These are phyloP conservation scores for Tachina grossa DNA, from an alignment of 2,888 invertebrate genomes.

Conservation along the genomic window DNA sequence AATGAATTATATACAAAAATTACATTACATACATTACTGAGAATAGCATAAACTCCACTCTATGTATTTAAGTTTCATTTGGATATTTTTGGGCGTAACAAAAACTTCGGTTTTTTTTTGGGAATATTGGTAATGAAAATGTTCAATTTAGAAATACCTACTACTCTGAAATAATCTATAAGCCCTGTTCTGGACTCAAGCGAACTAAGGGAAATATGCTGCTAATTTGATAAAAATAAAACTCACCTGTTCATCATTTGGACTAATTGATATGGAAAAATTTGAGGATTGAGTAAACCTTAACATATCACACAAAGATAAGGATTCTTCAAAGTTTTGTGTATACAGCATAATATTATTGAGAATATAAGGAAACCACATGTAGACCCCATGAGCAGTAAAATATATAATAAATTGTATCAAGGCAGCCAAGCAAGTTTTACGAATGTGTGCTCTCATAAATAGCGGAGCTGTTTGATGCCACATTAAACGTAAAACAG, in stretches of 20 bases:
- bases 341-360: slow-evolving; percentile 77
- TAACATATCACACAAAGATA: slow-evolving; percentile 77
- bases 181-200: too few species aligned
- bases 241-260: slow-evolving; percentile 52
- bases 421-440: slow-evolving; percentile 76
- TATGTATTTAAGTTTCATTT: too few species aligned
- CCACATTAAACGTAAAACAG: slow-evolving; percentile 76
- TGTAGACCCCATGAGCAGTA: slow-evolving; percentile 78
- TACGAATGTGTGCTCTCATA: slow-evolving; percentile 75
- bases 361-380: slow-evolving; percentile 81
- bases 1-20: too few species aligned
- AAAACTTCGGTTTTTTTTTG: too few species aligned
- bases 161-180: too few species aligned
- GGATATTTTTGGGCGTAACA: too few species aligned
- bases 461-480: slow-evolving; percentile 80
- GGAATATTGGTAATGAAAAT: too few species aligned
- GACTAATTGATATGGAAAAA: slow-evolving; percentile 51
- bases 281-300: slow-evolving; percentile 69
- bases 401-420: slow-evolving; percentile 79
- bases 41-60: too few species aligned
- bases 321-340: slow-evolving; percentile 71
- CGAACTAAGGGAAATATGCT: not conserved
- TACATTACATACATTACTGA: too few species aligned
- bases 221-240: not conserved
- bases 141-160: too few species aligned